A percentile compares a stretch with the other conserved stretches of the same genome.
Evolutionary conservation across 2,888 invertebrate genomes (phyloP).

Genomic region (Itoplectis maculator): DNA sequence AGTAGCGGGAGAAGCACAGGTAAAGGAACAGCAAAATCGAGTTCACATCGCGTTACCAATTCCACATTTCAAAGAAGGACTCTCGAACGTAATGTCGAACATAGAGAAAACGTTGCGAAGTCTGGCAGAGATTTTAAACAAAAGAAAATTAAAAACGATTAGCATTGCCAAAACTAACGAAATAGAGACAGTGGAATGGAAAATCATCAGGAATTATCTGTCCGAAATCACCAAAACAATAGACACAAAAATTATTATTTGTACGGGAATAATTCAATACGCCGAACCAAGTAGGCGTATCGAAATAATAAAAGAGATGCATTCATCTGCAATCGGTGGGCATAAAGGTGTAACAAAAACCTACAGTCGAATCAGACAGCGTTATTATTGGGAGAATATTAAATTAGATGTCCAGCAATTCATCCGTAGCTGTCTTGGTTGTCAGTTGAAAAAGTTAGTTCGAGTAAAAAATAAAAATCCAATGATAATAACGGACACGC

Average conservation of each 20-base stretch:
- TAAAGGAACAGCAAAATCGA: neutral
- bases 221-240: neutral
- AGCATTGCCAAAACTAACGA: slow-evolving; percentile 30
- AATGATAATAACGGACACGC: slow-evolving; percentile 62
- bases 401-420: slow-evolving; percentile 46
- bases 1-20: neutral
- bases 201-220: too few species aligned
- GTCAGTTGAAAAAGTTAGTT: slow-evolving; percentile 69
- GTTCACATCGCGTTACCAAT: slow-evolving; percentile 38
- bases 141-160: neutral
- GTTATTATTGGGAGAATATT: slow-evolving; percentile 49
- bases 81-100: neutral
- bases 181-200: slow-evolving; percentile 16
- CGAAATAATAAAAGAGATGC: slow-evolving; percentile 17
- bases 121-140: neutral
- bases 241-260: slow-evolving; percentile 33
- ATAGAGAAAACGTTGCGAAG: neutral
- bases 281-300: neutral
- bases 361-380: slow-evolving; percentile 36
- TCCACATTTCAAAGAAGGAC: neutral
- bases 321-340: slow-evolving; percentile 19
- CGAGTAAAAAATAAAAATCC: slow-evolving; percentile 33
- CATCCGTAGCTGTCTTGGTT: slow-evolving; percentile 57
- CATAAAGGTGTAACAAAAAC: slow-evolving; percentile 41
- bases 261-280: slow-evolving; percentile 16